phyloP scores from a whole-genome alignment of 2,113 vertebrate genomes.

The Thomomys bottae region DNA sequence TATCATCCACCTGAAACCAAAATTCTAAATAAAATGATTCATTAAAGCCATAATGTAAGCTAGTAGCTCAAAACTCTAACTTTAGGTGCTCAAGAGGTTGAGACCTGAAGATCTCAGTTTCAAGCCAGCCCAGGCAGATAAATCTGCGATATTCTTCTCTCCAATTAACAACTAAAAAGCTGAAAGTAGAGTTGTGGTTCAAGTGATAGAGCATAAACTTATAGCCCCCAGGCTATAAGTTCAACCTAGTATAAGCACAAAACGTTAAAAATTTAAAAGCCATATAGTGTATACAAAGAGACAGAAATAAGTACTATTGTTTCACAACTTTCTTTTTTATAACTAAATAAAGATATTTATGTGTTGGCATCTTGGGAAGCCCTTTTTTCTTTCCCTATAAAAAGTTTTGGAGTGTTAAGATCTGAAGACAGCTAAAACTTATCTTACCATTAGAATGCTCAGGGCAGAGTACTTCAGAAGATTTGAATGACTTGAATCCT shows the following conservation, averaged over 20 bases:
- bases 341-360: constrained; percentile 60
- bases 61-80: no score
- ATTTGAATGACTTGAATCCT: constrained; percentile 63
- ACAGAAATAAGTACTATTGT: constrained; percentile 68
- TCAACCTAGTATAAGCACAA: neutral
- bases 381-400: neutral
- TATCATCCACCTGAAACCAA: constrained; percentile 51
- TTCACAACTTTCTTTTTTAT: constrained; percentile 63
- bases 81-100: no score
- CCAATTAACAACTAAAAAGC: no score
- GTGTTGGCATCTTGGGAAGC: constrained; percentile 60
- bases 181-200: no score
- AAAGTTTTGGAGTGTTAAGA: constrained; percentile 31
- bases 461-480: constrained; percentile 65
- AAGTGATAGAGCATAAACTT: no score
- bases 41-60: constrained; percentile 60
- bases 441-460: constrained; percentile 47
- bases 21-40: constrained; percentile 68
- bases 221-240: neutral
- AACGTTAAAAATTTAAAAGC: constrained; percentile 7
- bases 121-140: no score
- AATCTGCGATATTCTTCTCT: no score
- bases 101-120: no score
- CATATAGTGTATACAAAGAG: constrained; percentile 48
- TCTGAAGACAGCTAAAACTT: constrained; percentile 69